Percentiles rank a stretch among this genome's conserved stretches.
Conservation (phyloP, 2,888 invertebrate genomes). For the Drosophila kokeensis region DNA sequence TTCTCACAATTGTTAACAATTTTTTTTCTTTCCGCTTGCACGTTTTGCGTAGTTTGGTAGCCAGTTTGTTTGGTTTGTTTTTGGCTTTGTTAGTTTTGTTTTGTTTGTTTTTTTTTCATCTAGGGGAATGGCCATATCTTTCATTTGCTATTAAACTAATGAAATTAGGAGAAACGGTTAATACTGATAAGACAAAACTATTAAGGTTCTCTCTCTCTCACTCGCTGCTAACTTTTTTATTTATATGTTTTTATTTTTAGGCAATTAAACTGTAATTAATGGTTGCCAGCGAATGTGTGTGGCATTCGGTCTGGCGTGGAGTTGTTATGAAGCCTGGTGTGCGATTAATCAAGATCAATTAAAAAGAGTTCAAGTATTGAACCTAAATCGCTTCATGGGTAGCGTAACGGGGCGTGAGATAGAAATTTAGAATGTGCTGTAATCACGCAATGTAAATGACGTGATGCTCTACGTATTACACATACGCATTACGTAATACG, state of each 20-base stretch:
- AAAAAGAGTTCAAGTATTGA: conserved; percentile 78
- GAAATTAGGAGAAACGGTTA: conserved; percentile 75
- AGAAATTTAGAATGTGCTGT: conserved; percentile 59
- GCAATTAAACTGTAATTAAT: conserved; percentile 78
- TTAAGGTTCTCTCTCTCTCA: conserved; percentile 56
- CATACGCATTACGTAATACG: conserved; percentile 23
- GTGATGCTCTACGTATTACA: conserved; percentile 11
- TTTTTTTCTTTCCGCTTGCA: conserved; percentile 57
- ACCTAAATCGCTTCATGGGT: conserved; percentile 63
- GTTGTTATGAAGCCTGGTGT: conserved; percentile 60
- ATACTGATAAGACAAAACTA: conserved; percentile 77
- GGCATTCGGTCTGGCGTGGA: conserved; percentile 43
- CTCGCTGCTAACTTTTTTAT: conserved; percentile 33
- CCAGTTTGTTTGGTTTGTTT: conserved; percentile 50
- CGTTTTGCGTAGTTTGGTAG: conserved; percentile 78
- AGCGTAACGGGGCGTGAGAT: conserved; percentile 58
- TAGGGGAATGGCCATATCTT: conserved; percentile 53
- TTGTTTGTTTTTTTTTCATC: conserved; percentile 39
- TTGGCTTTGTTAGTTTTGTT: conserved; percentile 33
- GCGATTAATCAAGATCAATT: conserved; percentile 79
- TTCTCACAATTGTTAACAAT: conserved; percentile 80
- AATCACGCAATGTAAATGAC: conserved; percentile 47
- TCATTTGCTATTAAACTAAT: conserved; percentile 74
- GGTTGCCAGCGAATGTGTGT: conserved; percentile 50
- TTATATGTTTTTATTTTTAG: conserved; percentile 41